These are phyloP conservation scores for Plodia interpunctella DNA, from an alignment of 1,140 invertebrate species.

Conservation along the genomic window DNA sequence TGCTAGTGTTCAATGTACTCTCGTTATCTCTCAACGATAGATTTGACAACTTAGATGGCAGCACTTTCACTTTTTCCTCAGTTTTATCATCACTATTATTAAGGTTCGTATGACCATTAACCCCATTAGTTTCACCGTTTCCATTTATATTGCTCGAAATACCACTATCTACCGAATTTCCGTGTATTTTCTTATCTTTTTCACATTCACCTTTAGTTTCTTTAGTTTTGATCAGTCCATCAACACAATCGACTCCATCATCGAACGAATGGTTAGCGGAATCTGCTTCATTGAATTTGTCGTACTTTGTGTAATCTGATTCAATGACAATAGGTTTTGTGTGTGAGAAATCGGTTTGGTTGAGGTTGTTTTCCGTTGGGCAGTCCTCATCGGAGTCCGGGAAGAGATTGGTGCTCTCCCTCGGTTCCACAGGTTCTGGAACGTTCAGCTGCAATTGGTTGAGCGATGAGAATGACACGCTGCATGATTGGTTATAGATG, in stretches of 20 bases:
- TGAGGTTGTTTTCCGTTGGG: constrained; percentile 65
- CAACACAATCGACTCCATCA: constrained; percentile 59
- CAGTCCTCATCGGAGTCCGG: constrained; percentile 63
- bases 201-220: constrained; percentile 35
- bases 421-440: constrained; percentile 54
- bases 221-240: constrained; percentile 42
- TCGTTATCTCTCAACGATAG: constrained; percentile 60
- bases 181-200: constrained; percentile 46
- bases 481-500: constrained; percentile 56
- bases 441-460: constrained; percentile 62
- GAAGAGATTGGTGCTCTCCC: constrained; percentile 44
- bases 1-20: constrained; percentile 38
- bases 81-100: constrained; percentile 24
- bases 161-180: constrained; percentile 64
- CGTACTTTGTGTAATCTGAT: constrained; percentile 53
- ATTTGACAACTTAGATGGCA: constrained; percentile 52
- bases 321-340: constrained; percentile 68
- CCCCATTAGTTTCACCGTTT: constrained; percentile 28
- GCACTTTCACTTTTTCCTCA: constrained; percentile 28
- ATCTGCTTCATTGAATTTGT: constrained; percentile 48
- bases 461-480: constrained; percentile 57
- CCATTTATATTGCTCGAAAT: constrained; percentile 61
- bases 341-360: constrained; percentile 67
- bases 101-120: constrained; percentile 35
- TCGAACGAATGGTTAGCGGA: constrained; percentile 68